Base-by-base conservation (phyloP, 2,797 vertebrate species). In the Distichodus sexfasciatus region DNA sequence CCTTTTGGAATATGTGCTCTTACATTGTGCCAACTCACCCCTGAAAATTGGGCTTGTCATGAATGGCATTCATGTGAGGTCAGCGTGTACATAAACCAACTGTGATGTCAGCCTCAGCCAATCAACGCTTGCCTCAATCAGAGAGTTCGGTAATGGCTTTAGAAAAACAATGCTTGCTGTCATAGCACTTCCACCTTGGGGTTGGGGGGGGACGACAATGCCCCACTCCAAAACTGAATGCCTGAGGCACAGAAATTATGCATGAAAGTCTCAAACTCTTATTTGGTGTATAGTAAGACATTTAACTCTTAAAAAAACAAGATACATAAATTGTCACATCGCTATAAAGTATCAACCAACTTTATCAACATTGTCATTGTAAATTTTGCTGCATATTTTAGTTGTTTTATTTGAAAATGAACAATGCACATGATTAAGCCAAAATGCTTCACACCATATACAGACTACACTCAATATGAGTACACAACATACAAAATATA, bases 11-110 rank as follows among this genome's bases (percentile, higher is more conserved):
- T 50, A 62, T 66, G 48, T 53, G 55, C 14, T 41, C 61, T 50
- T 65, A 28, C 55, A 69, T 72, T 77, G 59, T 76, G 66, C 62
- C 36, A 76, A 67, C 54, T 80, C 71, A 75, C 44, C 72, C 68
- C 65, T 70, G 63, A 53, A 79, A 77, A 71, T 48, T 17, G 15
- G 28, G n/a, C 55, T 55, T 21, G 59, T 60, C 35, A 43, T 68
- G 31, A 60, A 78, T 67, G 68, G 23, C 51, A 68, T 74, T 74
- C 60, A 69, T 51, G 62, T 51, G 71, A 63, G 59, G 71, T 74
- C 71, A 74, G 9, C 54, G 54, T 74, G 69, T 59, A 60, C 64
- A 76, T 47, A 79, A 58, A 69, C 65, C 31, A 74, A 74, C 71
- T 38, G 72, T 71, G 63, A 51, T 74, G 58, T 71, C 51, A 72